A percentile compares a stretch with the other conserved stretches of the same genome.
phyloP scores from a whole-genome alignment of 2,797 vertebrate species.

The Staurois parvus region DNA sequence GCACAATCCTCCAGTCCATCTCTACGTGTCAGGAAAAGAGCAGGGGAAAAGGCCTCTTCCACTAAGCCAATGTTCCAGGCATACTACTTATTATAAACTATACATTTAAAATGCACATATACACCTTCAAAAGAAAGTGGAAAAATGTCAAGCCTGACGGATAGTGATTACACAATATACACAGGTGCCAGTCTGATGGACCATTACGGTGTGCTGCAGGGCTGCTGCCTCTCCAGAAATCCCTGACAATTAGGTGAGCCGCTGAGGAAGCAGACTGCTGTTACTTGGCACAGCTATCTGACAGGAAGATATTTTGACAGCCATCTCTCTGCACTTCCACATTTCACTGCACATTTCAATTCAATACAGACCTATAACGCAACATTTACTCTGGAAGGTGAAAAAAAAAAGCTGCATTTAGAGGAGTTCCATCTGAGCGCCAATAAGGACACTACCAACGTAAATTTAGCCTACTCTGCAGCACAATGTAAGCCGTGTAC shows the following conservation, averaged over 20 bases:
- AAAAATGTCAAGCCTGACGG: conserved; percentile 59
- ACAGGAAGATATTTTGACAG: conserved; percentile 43
- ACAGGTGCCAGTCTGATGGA: conserved; percentile 57
- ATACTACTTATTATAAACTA: conserved; percentile 31
- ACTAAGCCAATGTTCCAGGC: conserved; percentile 46
- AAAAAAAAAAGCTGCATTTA: conserved; percentile 3
- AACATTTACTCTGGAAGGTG: conserved; percentile 14
- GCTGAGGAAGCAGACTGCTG: conserved; percentile 38
- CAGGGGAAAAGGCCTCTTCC: conserved; percentile 4
- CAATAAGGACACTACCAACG: neutral
- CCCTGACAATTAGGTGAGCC: conserved; percentile 49
- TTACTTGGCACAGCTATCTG: conserved; percentile 6
- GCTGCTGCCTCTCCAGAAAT: conserved; percentile 29
- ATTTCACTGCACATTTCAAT: conserved; percentile 34
- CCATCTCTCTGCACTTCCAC: conserved; percentile 47
- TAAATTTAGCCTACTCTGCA: neutral
- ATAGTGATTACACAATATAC: conserved; percentile 58
- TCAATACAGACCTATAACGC: conserved; percentile 31
- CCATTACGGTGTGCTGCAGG: conserved; percentile 54
- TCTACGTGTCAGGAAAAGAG: conserved; percentile 34
- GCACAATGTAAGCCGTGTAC: neutral
- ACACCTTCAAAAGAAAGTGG: conserved; percentile 50
- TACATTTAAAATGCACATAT: conserved; percentile 53
- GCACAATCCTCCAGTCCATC: neutral
- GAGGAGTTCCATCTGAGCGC: neutral